Evolutionary conservation across 2,797 vertebrate genomes (phyloP).

Genomic region (Labeo calbasu): DNA sequence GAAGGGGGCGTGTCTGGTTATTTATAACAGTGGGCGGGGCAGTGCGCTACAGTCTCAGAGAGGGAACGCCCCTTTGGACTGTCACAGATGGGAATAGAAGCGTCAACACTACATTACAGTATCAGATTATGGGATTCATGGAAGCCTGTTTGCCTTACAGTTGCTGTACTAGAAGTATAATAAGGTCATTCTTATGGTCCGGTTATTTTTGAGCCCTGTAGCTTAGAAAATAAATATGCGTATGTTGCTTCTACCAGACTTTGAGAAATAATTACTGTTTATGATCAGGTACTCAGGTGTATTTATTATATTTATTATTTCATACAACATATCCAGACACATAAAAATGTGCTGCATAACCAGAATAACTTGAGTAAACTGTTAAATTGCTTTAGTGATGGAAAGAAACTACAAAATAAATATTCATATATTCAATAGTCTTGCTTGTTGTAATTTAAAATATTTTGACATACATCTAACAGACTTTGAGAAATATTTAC

Average conservation of each 20-base stretch:
- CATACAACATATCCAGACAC: no score
- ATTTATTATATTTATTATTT: no score
- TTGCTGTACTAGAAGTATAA: not conserved
- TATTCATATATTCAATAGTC: not conserved
- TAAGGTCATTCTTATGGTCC: not conserved
- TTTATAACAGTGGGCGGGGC: slow-evolving; percentile 25
- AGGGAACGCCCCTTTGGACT: not conserved
- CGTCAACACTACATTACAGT: not conserved
- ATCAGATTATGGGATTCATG: slow-evolving; percentile 1
- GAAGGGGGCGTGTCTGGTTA: not conserved
- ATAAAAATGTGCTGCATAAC: no score
- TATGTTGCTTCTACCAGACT: not conserved
- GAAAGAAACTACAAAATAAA: not conserved
- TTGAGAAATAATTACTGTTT: no score
- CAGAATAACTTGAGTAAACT: no score
- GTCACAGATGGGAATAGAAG: slow-evolving; percentile 7
- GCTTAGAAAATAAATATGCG: not conserved
- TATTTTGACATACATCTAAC: not conserved
- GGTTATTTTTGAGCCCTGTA: not conserved
- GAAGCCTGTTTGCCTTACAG: not conserved
- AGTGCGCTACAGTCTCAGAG: not conserved
- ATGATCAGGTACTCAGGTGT: no score
- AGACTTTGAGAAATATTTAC: not conserved
- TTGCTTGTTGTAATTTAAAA: not conserved
- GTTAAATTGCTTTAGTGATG: no score